Evolutionary conservation across 1,140 invertebrate species (phyloP), one percentile per base, ranked within the genome.

Genomic region (Brachionus manjavacas): DNA sequence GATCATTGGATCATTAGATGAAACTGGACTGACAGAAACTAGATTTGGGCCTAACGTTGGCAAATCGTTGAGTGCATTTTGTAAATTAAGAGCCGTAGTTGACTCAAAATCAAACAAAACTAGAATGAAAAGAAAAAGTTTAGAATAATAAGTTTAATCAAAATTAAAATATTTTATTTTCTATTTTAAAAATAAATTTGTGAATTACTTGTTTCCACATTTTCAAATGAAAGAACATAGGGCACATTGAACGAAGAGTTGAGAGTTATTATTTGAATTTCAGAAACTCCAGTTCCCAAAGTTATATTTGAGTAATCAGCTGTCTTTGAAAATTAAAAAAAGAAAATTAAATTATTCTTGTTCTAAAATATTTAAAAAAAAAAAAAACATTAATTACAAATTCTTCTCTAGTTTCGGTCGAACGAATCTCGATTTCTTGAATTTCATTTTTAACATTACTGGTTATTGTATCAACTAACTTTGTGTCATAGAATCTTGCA

Each of bases 371-470:
- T n/a, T n/a, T n/a, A n/a, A n/a, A n/a, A n/a, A n/a, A n/a, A n/a
- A n/a, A n/a, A n/a, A n/a, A n/a, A n/a, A n/a, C n/a, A n/a, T n/a
- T n/a, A n/a, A 11, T 64, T 81, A 81, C 79, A 64, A 81, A 64
- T 25, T 23, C 4, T 81, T 81, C 79, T 14, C 25, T 60, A 2
- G 31, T 46, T 25, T 64, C 60, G n/a, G 64, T 68, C 12, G 79
- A 81, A 23, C 60, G 23, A 25, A 81, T 43, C 25, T 81, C 79
- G 11, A 81, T 81, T 31, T 60, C 31, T 81, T 81, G 79, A n/a
- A 64, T 20, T 68, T 81, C 79, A 64, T 81, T 81, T 31, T 64
- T 81, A n/a, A 81, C 52, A 81, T 64, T 64, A 12, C 35, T 41
- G 8, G 49, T 64, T 14, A 81, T 25, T 64, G 31, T 35, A 28